Conservation (phyloP, 1,140 invertebrate genomes). For the Aricia agestis region DNA sequence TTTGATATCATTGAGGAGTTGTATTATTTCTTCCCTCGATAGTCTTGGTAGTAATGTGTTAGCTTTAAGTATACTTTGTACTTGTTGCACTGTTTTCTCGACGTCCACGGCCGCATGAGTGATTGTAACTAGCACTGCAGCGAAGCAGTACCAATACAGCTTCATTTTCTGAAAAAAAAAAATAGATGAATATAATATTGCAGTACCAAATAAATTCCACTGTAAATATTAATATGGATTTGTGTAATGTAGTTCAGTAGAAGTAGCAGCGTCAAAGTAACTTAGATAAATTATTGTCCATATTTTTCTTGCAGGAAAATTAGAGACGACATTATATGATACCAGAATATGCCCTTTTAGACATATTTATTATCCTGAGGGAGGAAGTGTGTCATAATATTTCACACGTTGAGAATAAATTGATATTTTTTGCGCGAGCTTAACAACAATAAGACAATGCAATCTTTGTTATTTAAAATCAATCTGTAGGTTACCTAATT, state of each 20-base stretch:
- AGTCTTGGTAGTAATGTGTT: conserved; percentile 77
- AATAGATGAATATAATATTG: conserved; percentile 7
- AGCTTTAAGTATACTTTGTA: conserved; percentile 76
- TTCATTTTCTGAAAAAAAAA: conserved; percentile 60
- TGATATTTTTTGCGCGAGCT: neutral
- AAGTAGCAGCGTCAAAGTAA: neutral
- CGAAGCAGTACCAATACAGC: conserved; percentile 46
- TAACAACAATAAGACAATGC: conserved; percentile 5
- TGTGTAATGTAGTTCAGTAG: no score
- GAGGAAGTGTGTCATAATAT: conserved; percentile 13
- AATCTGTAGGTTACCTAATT: neutral
- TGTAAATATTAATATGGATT: no score
- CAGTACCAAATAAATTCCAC: neutral
- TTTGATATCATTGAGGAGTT: conserved; percentile 78
- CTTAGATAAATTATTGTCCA: neutral
- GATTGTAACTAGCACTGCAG: conserved; percentile 36
- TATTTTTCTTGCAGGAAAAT: conserved; percentile 4
- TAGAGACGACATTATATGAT: conserved; percentile 8
- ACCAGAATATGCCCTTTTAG: conserved; percentile 6
- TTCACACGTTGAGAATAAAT: conserved; percentile 8
- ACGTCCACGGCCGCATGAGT: conserved; percentile 54
- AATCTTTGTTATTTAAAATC: conserved; percentile 8
- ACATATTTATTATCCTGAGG: neutral
- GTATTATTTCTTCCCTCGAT: conserved; percentile 77
- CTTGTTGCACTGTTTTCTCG: conserved; percentile 77